phyloP scores from a whole-genome alignment of 2,113 vertebrate species.

The Menidia beryllina region DNA sequence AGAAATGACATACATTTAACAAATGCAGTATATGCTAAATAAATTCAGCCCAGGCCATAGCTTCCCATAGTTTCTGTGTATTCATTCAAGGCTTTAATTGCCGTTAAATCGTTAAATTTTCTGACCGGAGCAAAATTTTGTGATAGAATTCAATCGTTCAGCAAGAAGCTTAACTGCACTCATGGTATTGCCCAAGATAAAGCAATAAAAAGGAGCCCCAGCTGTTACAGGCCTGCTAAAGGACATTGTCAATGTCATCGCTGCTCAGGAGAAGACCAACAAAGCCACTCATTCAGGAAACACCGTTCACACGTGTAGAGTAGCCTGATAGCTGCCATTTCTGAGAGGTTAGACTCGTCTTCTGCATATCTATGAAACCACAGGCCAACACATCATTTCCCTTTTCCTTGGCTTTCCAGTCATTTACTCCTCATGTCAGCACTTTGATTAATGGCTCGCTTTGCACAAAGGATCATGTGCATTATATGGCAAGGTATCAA shows the following conservation, averaged over 20 bases:
- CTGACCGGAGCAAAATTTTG: slow-evolving; percentile 31
- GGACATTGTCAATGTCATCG: slow-evolving; percentile 71
- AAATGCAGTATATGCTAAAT: slow-evolving; percentile 28
- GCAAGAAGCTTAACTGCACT: slow-evolving; percentile 16
- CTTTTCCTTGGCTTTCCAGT: slow-evolving; percentile 30
- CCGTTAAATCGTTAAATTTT: slow-evolving; percentile 52
- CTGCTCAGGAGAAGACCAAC: slow-evolving; percentile 64
- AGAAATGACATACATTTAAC: slow-evolving; percentile 39
- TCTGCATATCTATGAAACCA: slow-evolving; percentile 46
- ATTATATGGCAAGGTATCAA: slow-evolving; percentile 57
- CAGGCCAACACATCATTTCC: slow-evolving; percentile 23
- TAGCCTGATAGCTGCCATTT: slow-evolving; percentile 50
- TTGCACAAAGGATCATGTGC: slow-evolving; percentile 39
- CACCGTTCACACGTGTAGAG: slow-evolving; percentile 47
- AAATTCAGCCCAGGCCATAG: slow-evolving; percentile 36
- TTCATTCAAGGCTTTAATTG: slow-evolving; percentile 59
- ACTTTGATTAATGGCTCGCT: slow-evolving; percentile 65
- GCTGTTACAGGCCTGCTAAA: slow-evolving; percentile 59
- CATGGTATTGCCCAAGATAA: slow-evolving; percentile 3
- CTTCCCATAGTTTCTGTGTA: slow-evolving; percentile 34
- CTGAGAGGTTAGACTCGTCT: slow-evolving; percentile 50
- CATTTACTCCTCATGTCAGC: slow-evolving; percentile 40
- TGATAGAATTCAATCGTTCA: slow-evolving; percentile 35
- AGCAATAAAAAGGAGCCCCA: slow-evolving; percentile 44
- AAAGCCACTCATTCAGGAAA: slow-evolving; percentile 52